A percentile compares a stretch with the other conserved stretches of the same genome.
Conservation (phyloP, 2,888 invertebrate species). For the Dexiosoma caninum region DNA sequence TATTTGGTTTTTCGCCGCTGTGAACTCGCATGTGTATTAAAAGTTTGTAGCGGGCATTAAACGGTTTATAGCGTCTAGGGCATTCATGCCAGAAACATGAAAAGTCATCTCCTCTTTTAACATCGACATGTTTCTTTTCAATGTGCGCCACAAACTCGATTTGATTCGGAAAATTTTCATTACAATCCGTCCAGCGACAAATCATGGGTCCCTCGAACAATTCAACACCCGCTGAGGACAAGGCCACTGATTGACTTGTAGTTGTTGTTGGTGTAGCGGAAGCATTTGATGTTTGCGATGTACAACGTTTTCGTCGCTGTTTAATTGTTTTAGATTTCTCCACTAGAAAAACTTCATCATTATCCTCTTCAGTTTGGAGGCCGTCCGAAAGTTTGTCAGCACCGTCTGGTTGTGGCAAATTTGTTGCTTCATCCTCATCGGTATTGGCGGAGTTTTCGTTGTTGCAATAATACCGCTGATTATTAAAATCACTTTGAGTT, state of each 20-base stretch:
- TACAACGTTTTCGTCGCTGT: conserved; percentile 43
- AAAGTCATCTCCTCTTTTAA: conserved; percentile 91
- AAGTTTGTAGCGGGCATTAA: conserved; percentile 98
- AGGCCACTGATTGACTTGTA: conserved; percentile 27
- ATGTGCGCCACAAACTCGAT: conserved; percentile 89
- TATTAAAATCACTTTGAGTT: conserved; percentile 6
- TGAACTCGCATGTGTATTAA: conserved; percentile 94
- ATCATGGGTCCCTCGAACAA: conserved; percentile 65
- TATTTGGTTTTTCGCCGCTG: conserved; percentile 98
- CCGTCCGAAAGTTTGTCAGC: conserved; percentile 9
- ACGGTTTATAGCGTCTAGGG: conserved; percentile 89
- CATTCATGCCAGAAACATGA: conserved; percentile 97
- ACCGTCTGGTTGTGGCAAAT: conserved; percentile 38
- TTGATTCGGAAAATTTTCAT: conserved; percentile 87
- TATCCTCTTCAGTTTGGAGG: conserved; percentile 57
- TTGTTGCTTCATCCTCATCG: conserved; percentile 67
- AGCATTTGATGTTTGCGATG: conserved; percentile 36
- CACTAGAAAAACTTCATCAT: conserved; percentile 66
- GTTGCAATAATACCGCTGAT: conserved; percentile 3
- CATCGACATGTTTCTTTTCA: conserved; percentile 92
- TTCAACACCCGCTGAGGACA: conserved; percentile 19
- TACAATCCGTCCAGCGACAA: conserved; percentile 94
- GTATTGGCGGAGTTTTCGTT: conserved; percentile 44
- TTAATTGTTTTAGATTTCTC: conserved; percentile 39
- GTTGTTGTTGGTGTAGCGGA: background rate